These are phyloP conservation scores for Ammodytes marinus DNA, from an alignment of 2,113 vertebrate genomes.

Conservation along the genomic window DNA sequence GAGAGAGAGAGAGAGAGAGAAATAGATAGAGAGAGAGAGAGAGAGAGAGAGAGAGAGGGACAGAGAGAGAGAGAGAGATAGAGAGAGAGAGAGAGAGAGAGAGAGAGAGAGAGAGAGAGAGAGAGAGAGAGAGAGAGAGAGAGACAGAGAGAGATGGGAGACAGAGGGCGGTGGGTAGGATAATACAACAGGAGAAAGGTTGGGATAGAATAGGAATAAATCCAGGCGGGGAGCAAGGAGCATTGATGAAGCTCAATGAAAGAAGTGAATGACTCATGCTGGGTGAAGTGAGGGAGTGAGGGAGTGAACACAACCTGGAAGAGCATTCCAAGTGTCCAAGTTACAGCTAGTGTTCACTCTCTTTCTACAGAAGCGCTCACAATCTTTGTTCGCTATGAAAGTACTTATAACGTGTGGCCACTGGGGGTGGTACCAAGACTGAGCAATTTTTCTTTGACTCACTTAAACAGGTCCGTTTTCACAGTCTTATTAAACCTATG, in stretches of 20 bases:
- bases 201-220: conserved; percentile 39
- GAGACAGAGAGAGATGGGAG: conserved; percentile 23
- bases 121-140: conserved; percentile 28
- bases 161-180: conserved; percentile 24
- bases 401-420: conserved; percentile 9
- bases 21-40: conserved; percentile 42
- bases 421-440: too few relatives aligned
- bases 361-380: not conserved
- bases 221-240: conserved; percentile 36
- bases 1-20: conserved; percentile 10
- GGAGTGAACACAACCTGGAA: conserved; percentile 16
- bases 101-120: conserved; percentile 39
- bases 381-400: not conserved
- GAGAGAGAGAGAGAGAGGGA: conserved; percentile 18
- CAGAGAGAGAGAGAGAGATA: conserved; percentile 39
- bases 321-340: conserved; percentile 19
- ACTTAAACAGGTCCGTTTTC: too few relatives aligned
- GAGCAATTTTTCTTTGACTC: too few relatives aligned
- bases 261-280: conserved; percentile 15
- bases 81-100: conserved; percentile 5
- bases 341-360: not conserved
- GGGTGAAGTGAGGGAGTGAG: conserved; percentile 41
- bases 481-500: too few relatives aligned
- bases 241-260: conserved; percentile 55
- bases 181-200: conserved; percentile 30